Percentiles rank a stretch among this genome's conserved stretches.
Conservation (phyloP, 2,888 invertebrate species). For the Hecatera dysodea region DNA sequence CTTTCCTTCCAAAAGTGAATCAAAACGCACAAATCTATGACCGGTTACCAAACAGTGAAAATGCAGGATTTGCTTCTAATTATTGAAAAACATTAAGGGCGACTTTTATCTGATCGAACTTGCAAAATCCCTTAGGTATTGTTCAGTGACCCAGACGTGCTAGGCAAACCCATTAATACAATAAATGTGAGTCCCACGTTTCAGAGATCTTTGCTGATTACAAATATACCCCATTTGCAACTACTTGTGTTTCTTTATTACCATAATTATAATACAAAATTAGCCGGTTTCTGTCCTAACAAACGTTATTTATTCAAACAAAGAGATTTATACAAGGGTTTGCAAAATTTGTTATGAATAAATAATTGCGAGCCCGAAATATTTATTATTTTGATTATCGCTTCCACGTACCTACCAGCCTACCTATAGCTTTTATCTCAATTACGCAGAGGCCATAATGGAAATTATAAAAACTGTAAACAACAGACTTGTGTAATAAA, state of each 20-base stretch:
- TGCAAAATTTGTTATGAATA: constrained; percentile 60
- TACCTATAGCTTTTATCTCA: constrained; percentile 42
- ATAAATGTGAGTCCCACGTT: constrained; percentile 35
- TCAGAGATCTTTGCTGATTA: constrained; percentile 34
- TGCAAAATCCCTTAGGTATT: neutral
- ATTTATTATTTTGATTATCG: constrained; percentile 60
- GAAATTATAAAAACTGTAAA: constrained; percentile 77
- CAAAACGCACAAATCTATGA: neutral
- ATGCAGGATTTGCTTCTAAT: neutral
- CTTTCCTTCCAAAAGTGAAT: too few species aligned
- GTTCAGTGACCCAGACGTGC: constrained; percentile 11
- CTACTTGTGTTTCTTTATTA: constrained; percentile 53
- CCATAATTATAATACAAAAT: constrained; percentile 54
- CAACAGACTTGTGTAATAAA: constrained; percentile 83
- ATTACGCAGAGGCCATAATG: constrained; percentile 67
- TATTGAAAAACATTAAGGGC: neutral
- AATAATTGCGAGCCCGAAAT: constrained; percentile 56
- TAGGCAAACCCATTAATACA: constrained; percentile 21
- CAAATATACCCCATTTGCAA: constrained; percentile 45
- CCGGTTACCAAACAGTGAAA: neutral
- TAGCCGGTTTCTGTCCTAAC: constrained; percentile 28
- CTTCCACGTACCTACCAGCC: constrained; percentile 5
- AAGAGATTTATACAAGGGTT: constrained; percentile 51
- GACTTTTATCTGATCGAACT: neutral
- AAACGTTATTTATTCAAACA: constrained; percentile 54